Conservation (phyloP, 2,113 vertebrate species). For the Proterorhinus semilunaris region DNA sequence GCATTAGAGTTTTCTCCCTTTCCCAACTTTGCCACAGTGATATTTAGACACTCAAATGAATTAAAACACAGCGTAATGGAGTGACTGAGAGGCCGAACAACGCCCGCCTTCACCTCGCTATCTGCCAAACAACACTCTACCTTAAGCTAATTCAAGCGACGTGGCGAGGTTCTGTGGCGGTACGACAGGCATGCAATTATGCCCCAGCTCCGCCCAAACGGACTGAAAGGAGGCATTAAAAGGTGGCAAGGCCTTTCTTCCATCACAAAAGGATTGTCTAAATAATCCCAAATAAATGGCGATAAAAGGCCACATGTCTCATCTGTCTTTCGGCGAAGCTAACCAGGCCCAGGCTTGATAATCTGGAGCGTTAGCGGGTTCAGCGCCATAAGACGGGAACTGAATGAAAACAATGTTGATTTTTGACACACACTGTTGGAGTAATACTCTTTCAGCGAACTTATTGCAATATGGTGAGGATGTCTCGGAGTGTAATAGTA, state of each 20-base stretch:
- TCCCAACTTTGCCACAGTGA: constrained; percentile 16
- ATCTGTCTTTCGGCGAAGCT: constrained; percentile 35
- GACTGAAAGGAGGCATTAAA: constrained; percentile 35
- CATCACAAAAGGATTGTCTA: constrained; percentile 34
- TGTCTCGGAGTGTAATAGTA: no score
- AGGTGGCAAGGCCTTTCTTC: constrained; percentile 33
- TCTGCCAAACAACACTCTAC: constrained; percentile 48
- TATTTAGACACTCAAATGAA: constrained; percentile 55
- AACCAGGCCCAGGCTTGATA: constrained; percentile 41
- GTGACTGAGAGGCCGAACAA: constrained; percentile 41
- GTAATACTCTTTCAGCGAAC: no score
- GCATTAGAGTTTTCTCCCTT: constrained; percentile 12
- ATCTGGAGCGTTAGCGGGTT: not conserved
- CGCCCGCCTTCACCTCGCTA: constrained; percentile 39
- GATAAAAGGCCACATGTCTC: constrained; percentile 46
- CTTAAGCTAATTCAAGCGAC: constrained; percentile 61
- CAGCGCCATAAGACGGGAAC: no score
- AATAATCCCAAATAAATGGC: constrained; percentile 37
- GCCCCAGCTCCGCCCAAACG: constrained; percentile 22
- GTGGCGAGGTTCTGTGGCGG: constrained; percentile 48
- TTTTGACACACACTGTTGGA: no score
- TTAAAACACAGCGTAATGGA: constrained; percentile 55
- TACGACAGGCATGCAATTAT: constrained; percentile 64
- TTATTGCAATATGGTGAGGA: no score
- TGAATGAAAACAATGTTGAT: no score